phyloP scores from a whole-genome alignment of 2,888 invertebrate genomes.

The Melanophora roralis region DNA sequence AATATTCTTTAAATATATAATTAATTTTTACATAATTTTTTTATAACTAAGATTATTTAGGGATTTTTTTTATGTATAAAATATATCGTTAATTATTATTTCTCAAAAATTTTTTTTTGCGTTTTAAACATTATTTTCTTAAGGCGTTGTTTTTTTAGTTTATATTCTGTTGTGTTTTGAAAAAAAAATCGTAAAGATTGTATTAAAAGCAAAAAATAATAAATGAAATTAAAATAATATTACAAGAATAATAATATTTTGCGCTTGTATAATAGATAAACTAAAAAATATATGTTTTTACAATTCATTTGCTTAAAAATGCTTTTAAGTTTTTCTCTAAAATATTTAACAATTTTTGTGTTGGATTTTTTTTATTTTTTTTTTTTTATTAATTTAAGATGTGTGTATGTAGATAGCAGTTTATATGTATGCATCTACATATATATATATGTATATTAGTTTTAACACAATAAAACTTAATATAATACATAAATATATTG shows the following conservation, averaged over 20 bases:
- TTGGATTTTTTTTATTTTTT: slow-evolving; percentile 16
- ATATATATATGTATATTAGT: slow-evolving; percentile 18
- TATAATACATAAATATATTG: slow-evolving; percentile 41
- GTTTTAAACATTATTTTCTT: slow-evolving; percentile 57
- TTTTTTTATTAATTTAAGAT: neutral
- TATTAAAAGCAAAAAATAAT: slow-evolving; percentile 10
- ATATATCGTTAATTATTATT: slow-evolving; percentile 46
- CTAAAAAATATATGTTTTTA: slow-evolving; percentile 54
- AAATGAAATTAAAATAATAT: slow-evolving; percentile 26
- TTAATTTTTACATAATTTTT: slow-evolving; percentile 43
- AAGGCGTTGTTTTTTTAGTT: slow-evolving; percentile 41
- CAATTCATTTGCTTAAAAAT: slow-evolving; percentile 20
- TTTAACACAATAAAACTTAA: slow-evolving; percentile 57
- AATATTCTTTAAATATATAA: slow-evolving; percentile 38
- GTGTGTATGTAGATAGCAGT: no score
- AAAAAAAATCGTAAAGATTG: slow-evolving; percentile 36
- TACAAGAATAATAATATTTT: slow-evolving; percentile 35
- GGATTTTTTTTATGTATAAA: slow-evolving; percentile 37
- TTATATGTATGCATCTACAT: no score
- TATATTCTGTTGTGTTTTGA: slow-evolving; percentile 24
- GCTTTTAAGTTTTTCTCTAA: neutral
- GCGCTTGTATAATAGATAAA: slow-evolving; percentile 48
- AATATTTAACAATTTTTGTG: slow-evolving; percentile 43
- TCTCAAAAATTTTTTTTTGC: slow-evolving; percentile 21
- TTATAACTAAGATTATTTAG: slow-evolving; percentile 47